Conservation (phyloP, 2,888 invertebrate genomes). For the Drosophila mercatorum region DNA sequence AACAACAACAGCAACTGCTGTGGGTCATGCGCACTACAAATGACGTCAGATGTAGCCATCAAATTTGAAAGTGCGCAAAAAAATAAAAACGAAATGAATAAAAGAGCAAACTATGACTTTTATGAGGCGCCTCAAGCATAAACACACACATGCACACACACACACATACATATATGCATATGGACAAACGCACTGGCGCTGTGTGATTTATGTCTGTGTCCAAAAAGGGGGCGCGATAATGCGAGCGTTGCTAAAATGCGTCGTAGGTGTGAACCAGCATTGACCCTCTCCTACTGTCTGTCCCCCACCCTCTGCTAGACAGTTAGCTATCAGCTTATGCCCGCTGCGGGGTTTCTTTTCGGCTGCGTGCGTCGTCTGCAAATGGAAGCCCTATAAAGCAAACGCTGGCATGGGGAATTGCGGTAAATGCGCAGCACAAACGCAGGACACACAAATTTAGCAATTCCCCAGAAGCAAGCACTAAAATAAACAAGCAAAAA, state of each 20-base stretch:
- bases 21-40: conserved; percentile 74
- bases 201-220: conserved; percentile 57
- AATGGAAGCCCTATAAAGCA: conserved; percentile 55
- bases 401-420: conserved; percentile 11
- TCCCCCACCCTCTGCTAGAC: conserved; percentile 2
- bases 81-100: conserved; percentile 38
- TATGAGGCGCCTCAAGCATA: conserved; percentile 52
- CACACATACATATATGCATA: not conserved
- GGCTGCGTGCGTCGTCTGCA: conserved; percentile 16
- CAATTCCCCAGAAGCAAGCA: conserved; percentile 42
- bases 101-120: conserved; percentile 54
- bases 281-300: not conserved
- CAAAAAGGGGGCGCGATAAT: conserved; percentile 33
- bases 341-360: conserved; percentile 63
- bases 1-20: conserved; percentile 36
- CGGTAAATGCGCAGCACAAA: conserved; percentile 62
- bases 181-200: conserved; percentile 13
- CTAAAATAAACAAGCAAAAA: conserved; percentile 7
- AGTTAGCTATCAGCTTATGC: conserved; percentile 31
- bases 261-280: conserved; percentile 63
- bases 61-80: conserved; percentile 79
- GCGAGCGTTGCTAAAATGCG: conserved; percentile 42
- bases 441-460: conserved; percentile 42
- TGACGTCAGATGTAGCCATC: conserved; percentile 75
- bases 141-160: conserved; percentile 12